phyloP scores from a whole-genome alignment of 2,888 invertebrate genomes.

The Alviniconcha strummeri region DNA sequence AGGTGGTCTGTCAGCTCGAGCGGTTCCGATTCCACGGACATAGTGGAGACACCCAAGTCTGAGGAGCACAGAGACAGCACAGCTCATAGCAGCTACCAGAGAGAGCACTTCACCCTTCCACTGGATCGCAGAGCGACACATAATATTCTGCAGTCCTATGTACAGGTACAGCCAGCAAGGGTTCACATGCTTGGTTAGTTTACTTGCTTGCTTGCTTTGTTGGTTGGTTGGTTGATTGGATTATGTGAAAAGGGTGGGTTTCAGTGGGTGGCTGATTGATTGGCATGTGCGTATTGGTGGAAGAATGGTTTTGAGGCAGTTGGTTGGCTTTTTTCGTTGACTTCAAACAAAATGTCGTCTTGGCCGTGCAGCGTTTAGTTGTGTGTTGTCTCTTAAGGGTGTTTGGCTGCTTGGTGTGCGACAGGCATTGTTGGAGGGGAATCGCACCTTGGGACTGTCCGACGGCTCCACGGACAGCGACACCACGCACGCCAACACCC shows the following conservation, averaged over 20 bases:
- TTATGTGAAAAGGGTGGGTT: no score
- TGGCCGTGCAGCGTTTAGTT: no score
- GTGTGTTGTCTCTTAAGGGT: no score
- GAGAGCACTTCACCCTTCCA: slow-evolving; percentile 12
- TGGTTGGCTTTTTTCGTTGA: no score
- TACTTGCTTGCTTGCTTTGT: no score
- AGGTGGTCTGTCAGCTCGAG: slow-evolving; percentile 62
- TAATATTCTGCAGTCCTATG: slow-evolving; percentile 54
- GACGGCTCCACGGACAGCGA: slow-evolving; percentile 60
- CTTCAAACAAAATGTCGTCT: no score
- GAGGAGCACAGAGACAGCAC: slow-evolving; percentile 42
- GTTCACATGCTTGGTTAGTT: no score
- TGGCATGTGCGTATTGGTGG: no score
- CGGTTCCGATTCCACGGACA: slow-evolving; percentile 72
- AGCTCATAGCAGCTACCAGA: background rate
- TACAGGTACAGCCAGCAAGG: slow-evolving; percentile 40
- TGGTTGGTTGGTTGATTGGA: no score
- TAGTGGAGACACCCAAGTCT: slow-evolving; percentile 69
- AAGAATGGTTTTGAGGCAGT: no score
- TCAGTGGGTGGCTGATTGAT: no score
- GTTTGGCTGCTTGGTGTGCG: background rate
- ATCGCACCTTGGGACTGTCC: slow-evolving; percentile 34
- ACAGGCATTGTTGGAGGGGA: slow-evolving; percentile 33
- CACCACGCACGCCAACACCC: slow-evolving; percentile 52
- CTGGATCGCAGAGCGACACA: slow-evolving; percentile 26